Evolutionary conservation across 1,140 invertebrate genomes (phyloP), one percentile per base, ranked within the genome.

Genomic region (Panulirus ornatus): DNA sequence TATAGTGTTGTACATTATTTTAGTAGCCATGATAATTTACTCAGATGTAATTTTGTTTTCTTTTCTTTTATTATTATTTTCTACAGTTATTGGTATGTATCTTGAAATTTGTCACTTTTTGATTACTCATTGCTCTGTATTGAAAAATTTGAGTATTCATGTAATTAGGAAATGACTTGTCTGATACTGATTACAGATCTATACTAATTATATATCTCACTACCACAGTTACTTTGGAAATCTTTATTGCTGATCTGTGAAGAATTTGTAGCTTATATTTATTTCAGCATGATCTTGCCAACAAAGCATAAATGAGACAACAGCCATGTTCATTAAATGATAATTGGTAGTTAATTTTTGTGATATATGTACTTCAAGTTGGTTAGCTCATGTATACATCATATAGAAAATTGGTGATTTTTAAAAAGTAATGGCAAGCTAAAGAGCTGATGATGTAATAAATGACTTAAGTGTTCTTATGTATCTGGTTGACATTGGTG

Each of bases 401-500:
- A 83, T 63, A 30, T 63, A 40, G 51, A 63, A 66, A 66, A 83
- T 27, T 66, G 27, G 22, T 38, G 3, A n/a, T 22, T 36, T 83
- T 63, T n/a, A 40, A 63, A 30, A 66, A 83, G 36, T 27, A 54
- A 58, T 54, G 34, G 54, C n/a, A 51, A 47, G n/a, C 38, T 58
- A 30, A 36, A 9, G 63, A 63, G 34, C 51, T 63, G 79, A 82
- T 58, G 27, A 58, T 83, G 81, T 66, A 83, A 63, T 36, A 58
- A 83, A 83, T 63, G 51, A 42, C 51, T 34, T 83, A 83, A 83
- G 81, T 83, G 81, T 83, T 83, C 81, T 83, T 83, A 83, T 40
- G 81, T 83, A 83, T 83, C 34, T 66, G 81, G 14, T n/a, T 83
- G 38, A 83, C 36, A 27, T 40, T 66, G 58, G 58, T 66, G 5